A percentile compares a stretch with the other conserved stretches of the same genome.
These are phyloP conservation scores for Eucera pruinosa DNA, from an alignment of 2,888 invertebrate species.

Conservation along the genomic window DNA sequence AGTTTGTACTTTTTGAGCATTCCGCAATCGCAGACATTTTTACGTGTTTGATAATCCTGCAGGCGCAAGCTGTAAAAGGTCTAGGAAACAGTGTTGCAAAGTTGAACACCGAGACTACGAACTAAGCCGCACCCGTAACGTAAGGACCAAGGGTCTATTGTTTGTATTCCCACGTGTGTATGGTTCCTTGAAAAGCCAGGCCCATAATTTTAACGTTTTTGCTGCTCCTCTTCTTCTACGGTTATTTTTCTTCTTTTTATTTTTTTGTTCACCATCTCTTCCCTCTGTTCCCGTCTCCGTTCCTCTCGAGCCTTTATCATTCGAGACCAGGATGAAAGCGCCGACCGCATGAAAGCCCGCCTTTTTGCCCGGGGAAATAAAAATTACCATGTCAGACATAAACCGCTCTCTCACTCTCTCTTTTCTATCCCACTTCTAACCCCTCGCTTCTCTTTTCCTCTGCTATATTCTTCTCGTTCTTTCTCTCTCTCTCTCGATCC, in stretches of 20 bases:
- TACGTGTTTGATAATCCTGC: slow-evolving; percentile 56
- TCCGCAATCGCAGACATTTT: slow-evolving; percentile 47
- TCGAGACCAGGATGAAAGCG: slow-evolving; percentile 72
- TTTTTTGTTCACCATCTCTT: neutral
- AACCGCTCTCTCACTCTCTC: slow-evolving; percentile 57
- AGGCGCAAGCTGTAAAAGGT: slow-evolving; percentile 38
- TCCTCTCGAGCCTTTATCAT: slow-evolving; percentile 69
- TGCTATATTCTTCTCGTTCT: slow-evolving; percentile 13
- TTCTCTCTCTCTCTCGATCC: slow-evolving; percentile 19
- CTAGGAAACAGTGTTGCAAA: slow-evolving; percentile 51
- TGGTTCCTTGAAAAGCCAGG: slow-evolving; percentile 67
- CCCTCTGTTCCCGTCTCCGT: slow-evolving; percentile 39
- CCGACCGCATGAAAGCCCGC: slow-evolving; percentile 73
- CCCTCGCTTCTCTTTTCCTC: too few relatives aligned
- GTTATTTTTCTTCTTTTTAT: slow-evolving; percentile 16
- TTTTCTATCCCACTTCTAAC: slow-evolving; percentile 8
- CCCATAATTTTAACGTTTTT: slow-evolving; percentile 74
- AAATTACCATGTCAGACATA: slow-evolving; percentile 76
- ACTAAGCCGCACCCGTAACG: slow-evolving; percentile 49
- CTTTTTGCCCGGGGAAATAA: slow-evolving; percentile 75
- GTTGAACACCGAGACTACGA: slow-evolving; percentile 37
- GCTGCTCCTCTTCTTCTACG: slow-evolving; percentile 36
- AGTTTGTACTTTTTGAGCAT: slow-evolving; percentile 33
- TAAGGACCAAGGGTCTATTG: slow-evolving; percentile 65
- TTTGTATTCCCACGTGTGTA: slow-evolving; percentile 69